Evolutionary conservation across 2,888 invertebrate species (phyloP), one percentile per base, ranked within the genome.

Genomic region (Meteorus colon): DNA sequence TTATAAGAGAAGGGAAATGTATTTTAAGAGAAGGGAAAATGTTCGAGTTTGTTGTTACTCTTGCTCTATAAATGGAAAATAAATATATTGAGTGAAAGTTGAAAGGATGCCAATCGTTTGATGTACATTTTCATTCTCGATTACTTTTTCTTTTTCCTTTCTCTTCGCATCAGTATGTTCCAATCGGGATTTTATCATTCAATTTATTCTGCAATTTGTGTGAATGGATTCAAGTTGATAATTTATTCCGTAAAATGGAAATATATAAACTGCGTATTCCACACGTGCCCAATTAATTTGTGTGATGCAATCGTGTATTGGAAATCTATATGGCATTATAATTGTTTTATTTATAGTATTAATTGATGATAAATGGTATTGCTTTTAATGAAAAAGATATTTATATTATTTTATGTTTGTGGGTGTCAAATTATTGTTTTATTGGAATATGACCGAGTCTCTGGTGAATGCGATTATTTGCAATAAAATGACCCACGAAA

Each of bases 371-470:
- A 8, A 24, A 19, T 19, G 41, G 24, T 66, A 14, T 66, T 41
- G 19, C 12, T 66, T 5, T 37, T 66, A 27, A 68, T 27, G 48
- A n/a, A 5, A 8, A 51, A 31, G 8, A 68, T 48, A n/a, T 48
- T 48, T n/a, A 48, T 48, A 48, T 67, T 16, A 68, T 51, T 29
- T 45, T 51, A 51, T 68, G 34, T 31, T 29, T 27, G n/a, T 16
- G 29, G 8, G 4, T 29, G 10, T 16, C 51, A 68, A 55, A 34
- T 48, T 48, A 2, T 16, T 70, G 55, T 69, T 41, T 19, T 63
- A 45, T 55, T 19, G 51, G 5, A 24, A 68, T 85, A 83, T 81
- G 83, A 81, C 85, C 85, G 84, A 86, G n/a, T 88, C 86, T 86
- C 87, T 87, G 84, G 88, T 88, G 87, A 55, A 48, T 48, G 6